These are phyloP conservation scores for Sphaeramia orbicularis DNA, from an alignment of 2,797 vertebrate genomes.

Conservation along the genomic window DNA sequence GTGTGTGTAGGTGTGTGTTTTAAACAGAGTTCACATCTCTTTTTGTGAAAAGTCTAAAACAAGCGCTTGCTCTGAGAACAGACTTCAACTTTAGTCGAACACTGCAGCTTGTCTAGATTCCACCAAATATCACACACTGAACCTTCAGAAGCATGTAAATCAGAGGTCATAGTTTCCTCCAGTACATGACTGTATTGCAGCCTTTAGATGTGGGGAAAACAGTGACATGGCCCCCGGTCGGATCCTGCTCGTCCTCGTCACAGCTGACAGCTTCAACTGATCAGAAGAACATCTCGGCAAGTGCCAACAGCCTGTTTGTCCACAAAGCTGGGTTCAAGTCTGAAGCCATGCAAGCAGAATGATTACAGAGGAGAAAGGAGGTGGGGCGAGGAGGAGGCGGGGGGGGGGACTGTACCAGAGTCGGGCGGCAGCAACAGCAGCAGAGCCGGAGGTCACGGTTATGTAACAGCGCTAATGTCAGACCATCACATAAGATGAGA, in stretches of 20 bases:
- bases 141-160: too few relatives aligned
- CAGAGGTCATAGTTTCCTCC: too few relatives aligned
- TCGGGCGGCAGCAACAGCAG: conserved; percentile 23
- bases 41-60: too few relatives aligned
- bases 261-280: conserved; percentile 38
- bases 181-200: too few relatives aligned
- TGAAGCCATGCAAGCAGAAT: conserved; percentile 63
- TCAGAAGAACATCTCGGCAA: conserved; percentile 54
- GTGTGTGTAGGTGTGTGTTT: too few relatives aligned
- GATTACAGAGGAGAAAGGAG: conserved; percentile 55
- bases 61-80: too few relatives aligned
- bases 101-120: too few relatives aligned
- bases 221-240: conserved; percentile 11
- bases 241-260: conserved; percentile 15
- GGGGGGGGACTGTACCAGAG: conserved; percentile 20
- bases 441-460: conserved; percentile 74
- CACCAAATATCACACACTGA: too few relatives aligned
- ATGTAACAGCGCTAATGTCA: conserved; percentile 76
- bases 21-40: too few relatives aligned
- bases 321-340: conserved; percentile 51
- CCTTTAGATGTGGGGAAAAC: background rate
- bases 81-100: too few relatives aligned
- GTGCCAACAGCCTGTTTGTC: conserved; percentile 67
- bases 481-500: conserved; percentile 61
- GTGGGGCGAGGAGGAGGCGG: conserved; percentile 22